phyloP scores from a whole-genome alignment of 2,113 vertebrate genomes.

The Neodon shergylaensis region DNA sequence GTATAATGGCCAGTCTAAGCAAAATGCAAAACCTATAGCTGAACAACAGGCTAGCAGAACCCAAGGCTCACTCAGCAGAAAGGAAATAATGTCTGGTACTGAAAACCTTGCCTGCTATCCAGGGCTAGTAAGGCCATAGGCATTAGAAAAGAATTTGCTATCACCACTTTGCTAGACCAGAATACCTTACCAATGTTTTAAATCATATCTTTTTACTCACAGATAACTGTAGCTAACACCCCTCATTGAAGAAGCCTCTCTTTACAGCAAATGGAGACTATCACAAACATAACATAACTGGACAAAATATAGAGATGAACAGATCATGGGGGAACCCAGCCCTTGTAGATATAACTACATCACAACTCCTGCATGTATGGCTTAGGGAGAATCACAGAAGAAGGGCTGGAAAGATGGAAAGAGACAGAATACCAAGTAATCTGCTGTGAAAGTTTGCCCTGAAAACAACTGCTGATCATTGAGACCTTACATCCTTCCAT shows the following conservation, averaged over 20 bases:
- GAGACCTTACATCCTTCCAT: conserved; percentile 72
- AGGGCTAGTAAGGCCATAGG: not conserved
- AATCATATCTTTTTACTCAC: not conserved
- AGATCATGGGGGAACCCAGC: not conserved
- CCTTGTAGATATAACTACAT: not conserved
- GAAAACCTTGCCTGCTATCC: not conserved
- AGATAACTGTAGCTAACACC: not conserved
- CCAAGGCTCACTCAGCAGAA: not conserved
- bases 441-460: not conserved
- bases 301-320: not conserved
- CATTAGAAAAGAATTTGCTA: not conserved
- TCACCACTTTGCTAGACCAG: not conserved
- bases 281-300: not conserved
- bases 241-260: not conserved
- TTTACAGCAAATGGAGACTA: not conserved
- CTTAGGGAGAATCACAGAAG: not conserved
- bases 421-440: not conserved
- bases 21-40: not conserved
- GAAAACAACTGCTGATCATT: conserved; percentile 79
- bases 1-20: not conserved
- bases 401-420: not conserved
- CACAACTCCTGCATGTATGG: not conserved
- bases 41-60: not conserved
- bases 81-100: not conserved
- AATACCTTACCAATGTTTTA: not conserved